Percentiles rank a stretch among this genome's conserved stretches.
Evolutionary conservation across 2,888 invertebrate genomes (phyloP).

Genomic region (Cancer borealis): DNA sequence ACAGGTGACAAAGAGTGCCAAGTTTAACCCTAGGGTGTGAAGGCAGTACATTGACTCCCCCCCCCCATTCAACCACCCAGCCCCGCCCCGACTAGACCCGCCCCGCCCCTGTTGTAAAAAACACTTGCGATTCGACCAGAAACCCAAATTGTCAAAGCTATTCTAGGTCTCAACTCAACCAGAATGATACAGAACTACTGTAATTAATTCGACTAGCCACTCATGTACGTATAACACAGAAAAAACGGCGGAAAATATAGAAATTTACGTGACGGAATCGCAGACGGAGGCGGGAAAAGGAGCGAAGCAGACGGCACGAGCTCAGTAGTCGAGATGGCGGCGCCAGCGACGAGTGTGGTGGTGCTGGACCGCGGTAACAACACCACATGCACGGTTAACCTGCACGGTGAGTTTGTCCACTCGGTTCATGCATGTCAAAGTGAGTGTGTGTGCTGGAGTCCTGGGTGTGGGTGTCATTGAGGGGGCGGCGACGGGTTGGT

Average conservation of each 20-base stretch:
- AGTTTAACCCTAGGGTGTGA: not conserved
- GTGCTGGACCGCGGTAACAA: slow-evolving; percentile 97
- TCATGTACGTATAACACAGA: not conserved
- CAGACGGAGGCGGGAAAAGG: slow-evolving; percentile 73
- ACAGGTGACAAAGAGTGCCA: slow-evolving; percentile 31
- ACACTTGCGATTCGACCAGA: slow-evolving; percentile 42
- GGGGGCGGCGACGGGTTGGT: not conserved
- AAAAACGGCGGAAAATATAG: slow-evolving; percentile 21
- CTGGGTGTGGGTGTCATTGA: not conserved
- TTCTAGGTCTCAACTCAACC: not conserved
- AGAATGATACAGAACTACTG: not conserved
- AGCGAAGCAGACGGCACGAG: slow-evolving; percentile 68
- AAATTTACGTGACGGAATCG: slow-evolving; percentile 51
- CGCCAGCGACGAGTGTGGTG: slow-evolving; percentile 84
- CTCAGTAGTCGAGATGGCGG: slow-evolving; percentile 77
- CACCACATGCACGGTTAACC: slow-evolving; percentile 97
- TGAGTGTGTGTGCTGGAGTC: not conserved
- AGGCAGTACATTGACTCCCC: slow-evolving; percentile 39
- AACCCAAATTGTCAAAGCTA: not conserved
- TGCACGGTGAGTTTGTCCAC: slow-evolving; percentile 87
- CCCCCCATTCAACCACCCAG: not conserved
- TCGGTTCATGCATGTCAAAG: not conserved
- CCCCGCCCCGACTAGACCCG: not conserved
- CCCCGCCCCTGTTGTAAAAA: slow-evolving; percentile 48
- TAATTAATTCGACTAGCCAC: not conserved